Evolutionary conservation across 2,113 vertebrate species (phyloP).

Genomic region (Mus pahari): DNA sequence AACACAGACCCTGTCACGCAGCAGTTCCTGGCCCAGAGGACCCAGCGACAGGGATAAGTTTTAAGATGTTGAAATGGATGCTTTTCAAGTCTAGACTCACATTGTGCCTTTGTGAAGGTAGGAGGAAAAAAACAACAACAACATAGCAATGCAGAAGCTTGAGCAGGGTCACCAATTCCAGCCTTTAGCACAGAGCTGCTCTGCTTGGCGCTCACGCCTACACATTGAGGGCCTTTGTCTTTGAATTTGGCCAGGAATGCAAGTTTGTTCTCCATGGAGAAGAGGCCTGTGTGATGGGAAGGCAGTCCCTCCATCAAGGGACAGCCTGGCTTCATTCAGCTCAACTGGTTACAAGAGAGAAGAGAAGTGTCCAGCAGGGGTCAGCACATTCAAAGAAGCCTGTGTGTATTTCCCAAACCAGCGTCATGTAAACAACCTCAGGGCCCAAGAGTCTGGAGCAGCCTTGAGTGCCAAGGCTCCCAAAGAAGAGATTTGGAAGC

Average conservation of each 20-base stretch:
- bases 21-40: neutral
- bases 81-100: neutral
- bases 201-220: neutral
- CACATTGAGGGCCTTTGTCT: neutral
- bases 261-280: neutral
- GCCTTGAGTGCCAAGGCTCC: neutral
- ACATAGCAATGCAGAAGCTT: neutral
- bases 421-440: neutral
- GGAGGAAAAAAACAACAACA: neutral
- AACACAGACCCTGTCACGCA: neutral
- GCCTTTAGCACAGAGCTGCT: neutral
- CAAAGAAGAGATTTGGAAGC: neutral
- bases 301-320: neutral
- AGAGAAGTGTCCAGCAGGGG: constrained; percentile 59
- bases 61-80: neutral
- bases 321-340: neutral
- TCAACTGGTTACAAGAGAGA: neutral
- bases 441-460: neutral
- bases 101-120: neutral
- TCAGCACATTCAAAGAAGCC: constrained; percentile 60
- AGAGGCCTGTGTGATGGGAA: accelerated
- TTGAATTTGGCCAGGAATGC: neutral
- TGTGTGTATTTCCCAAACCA: constrained; percentile 1
- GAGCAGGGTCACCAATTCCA: neutral
- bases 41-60: neutral